These are phyloP conservation scores for Argyra leucocephala DNA, from an alignment of 2,888 invertebrate genomes.

Conservation along the genomic window DNA sequence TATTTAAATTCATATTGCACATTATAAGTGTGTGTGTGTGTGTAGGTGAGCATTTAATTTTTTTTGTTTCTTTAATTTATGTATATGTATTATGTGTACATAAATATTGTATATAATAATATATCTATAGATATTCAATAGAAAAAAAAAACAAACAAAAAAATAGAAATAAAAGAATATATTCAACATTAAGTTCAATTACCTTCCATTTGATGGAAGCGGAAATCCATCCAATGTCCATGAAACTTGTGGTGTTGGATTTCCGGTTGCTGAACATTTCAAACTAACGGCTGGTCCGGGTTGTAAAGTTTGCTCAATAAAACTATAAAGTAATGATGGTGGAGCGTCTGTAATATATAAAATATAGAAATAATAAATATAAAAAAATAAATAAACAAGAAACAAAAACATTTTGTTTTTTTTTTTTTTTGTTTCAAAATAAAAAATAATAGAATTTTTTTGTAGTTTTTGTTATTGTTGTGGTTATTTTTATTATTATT, in stretches of 20 bases:
- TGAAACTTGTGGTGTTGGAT: conserved; percentile 68
- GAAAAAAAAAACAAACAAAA: background rate
- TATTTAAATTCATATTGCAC: too few species aligned
- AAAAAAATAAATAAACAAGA: too few species aligned
- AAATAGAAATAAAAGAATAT: background rate
- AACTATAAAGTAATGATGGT: conserved; percentile 64
- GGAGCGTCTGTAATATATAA: conserved; percentile 56
- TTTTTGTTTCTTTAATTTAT: too few species aligned
- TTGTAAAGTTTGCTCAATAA: conserved; percentile 69
- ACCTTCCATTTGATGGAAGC: conserved; percentile 51
- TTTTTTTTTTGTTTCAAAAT: too few species aligned
- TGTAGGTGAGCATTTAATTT: too few species aligned
- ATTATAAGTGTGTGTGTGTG: too few species aligned
- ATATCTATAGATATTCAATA: background rate
- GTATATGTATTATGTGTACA: too few species aligned
- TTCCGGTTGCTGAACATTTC: conserved; percentile 67
- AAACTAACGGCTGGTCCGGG: conserved; percentile 68
- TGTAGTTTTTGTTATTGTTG: too few species aligned
- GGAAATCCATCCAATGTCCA: conserved; percentile 71
- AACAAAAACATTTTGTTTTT: background rate
- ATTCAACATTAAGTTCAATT: conserved; percentile 35
- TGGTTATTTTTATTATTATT: too few species aligned
- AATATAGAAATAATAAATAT: background rate
- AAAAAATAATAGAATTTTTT: too few species aligned
- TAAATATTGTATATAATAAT: too few species aligned